Evolutionary conservation across 92 coral and sea anemone species (phyloP).

Genomic region (Meandrina meandrites): DNA sequence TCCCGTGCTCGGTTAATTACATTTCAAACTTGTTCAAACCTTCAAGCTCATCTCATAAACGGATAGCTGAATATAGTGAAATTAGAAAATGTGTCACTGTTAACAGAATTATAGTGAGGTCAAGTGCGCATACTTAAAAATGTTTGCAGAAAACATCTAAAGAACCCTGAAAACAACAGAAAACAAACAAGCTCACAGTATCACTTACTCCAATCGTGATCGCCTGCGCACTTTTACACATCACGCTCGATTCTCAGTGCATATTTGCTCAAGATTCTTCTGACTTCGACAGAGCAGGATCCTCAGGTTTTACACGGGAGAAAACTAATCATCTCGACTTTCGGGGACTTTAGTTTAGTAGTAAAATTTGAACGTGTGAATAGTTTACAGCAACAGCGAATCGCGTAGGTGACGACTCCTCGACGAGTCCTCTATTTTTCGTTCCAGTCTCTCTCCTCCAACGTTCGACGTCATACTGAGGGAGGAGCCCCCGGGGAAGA

Average conservation of each 20-base stretch:
- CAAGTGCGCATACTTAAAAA: background rate
- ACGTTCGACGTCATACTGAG: no score
- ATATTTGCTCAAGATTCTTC: background rate
- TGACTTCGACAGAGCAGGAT: background rate
- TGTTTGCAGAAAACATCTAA: background rate
- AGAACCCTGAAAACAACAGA: background rate
- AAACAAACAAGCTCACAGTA: background rate
- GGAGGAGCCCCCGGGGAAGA: no score
- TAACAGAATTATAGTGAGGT: background rate
- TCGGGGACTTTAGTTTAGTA: background rate
- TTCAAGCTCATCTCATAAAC: background rate
- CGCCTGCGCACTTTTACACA: background rate
- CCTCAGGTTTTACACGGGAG: background rate
- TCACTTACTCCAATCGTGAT: background rate
- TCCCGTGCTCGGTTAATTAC: background rate
- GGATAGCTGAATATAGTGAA: no score
- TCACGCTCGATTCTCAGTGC: background rate
- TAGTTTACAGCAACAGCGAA: constrained; percentile 9
- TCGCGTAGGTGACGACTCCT: constrained; percentile 31
- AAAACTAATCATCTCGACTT: background rate
- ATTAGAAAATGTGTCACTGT: background rate
- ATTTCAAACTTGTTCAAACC: background rate
- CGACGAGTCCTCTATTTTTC: no score
- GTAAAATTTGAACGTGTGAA: background rate
- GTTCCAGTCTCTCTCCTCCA: constrained; percentile 17